Evolutionary conservation across 2,797 vertebrate species (phyloP).

Genomic region (Sylvilagus floridanus): DNA sequence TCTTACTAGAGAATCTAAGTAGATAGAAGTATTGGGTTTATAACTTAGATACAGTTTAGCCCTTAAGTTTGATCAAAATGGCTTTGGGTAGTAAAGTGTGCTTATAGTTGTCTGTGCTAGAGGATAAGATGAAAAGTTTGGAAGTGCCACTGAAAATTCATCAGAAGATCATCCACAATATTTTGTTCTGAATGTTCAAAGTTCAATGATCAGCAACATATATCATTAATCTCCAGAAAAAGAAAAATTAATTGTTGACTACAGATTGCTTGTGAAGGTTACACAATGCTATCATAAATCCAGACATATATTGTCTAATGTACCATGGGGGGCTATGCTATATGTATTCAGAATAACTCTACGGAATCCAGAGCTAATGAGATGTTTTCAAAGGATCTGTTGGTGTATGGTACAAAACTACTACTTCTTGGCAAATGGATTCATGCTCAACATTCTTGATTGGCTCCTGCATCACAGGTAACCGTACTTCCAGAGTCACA

Average conservation of each 20-base stretch:
- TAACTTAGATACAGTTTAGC: background rate
- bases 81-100: background rate
- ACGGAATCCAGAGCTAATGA: background rate
- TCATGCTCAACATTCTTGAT: background rate
- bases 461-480: background rate
- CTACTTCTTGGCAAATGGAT: background rate
- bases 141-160: conserved; percentile 5
- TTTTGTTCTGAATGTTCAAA: conserved; percentile 2
- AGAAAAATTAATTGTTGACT: background rate
- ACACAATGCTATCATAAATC: background rate
- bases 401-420: background rate
- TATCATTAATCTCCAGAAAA: background rate
- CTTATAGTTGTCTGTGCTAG: background rate
- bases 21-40: background rate
- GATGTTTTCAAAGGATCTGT: background rate
- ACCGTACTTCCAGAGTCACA: background rate
- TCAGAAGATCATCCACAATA: background rate
- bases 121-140: background rate
- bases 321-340: background rate
- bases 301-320: background rate
- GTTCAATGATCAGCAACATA: background rate
- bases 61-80: conserved; percentile 33
- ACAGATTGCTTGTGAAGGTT: background rate
- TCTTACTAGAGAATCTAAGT: background rate
- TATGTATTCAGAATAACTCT: background rate